A percentile compares a stretch with the other conserved stretches of the same genome.
phyloP scores from a whole-genome alignment of 2,113 vertebrate genomes.

The Plecotus auritus region DNA sequence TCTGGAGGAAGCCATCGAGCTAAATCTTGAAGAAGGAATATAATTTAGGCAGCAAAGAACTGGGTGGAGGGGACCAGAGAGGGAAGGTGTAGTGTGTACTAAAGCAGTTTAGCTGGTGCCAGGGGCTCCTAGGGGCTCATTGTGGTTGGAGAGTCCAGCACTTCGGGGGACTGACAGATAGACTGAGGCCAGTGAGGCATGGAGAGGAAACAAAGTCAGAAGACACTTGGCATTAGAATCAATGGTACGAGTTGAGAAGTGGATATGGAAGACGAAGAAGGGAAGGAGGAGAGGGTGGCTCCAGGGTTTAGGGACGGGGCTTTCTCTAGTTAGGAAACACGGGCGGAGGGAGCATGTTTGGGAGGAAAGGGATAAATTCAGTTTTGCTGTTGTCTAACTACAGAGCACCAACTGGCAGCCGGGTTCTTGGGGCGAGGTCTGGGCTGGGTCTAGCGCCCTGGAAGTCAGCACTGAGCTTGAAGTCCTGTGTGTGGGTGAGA shows the following conservation, averaged over 20 bases:
- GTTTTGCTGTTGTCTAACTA: not conserved
- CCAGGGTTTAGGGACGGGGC: not conserved
- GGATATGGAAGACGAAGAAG: not conserved
- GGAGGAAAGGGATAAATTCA: not conserved
- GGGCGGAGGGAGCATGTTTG: not conserved
- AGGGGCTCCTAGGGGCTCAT: not conserved
- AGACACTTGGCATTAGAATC: not conserved
- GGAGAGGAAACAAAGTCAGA: not conserved
- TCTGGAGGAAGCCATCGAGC: not conserved
- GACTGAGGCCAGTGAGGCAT: not conserved
- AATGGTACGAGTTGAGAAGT: not conserved
- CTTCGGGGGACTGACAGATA: not conserved
- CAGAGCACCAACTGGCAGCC: not conserved
- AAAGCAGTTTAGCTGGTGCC: not conserved
- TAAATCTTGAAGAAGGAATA: not conserved
- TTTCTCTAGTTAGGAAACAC: not conserved
- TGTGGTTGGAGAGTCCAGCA: not conserved
- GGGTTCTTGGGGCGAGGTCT: not conserved
- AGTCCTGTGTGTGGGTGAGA: not conserved
- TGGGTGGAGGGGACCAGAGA: rapidly evolving
- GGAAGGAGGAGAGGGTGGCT: not conserved
- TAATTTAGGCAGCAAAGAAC: not conserved
- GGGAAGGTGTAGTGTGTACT: not conserved
- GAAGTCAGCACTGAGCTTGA: not conserved
- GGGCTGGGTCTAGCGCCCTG: not conserved